Evolutionary conservation across 2,113 vertebrate species (phyloP).

Genomic region (Xiphophorus hellerii): DNA sequence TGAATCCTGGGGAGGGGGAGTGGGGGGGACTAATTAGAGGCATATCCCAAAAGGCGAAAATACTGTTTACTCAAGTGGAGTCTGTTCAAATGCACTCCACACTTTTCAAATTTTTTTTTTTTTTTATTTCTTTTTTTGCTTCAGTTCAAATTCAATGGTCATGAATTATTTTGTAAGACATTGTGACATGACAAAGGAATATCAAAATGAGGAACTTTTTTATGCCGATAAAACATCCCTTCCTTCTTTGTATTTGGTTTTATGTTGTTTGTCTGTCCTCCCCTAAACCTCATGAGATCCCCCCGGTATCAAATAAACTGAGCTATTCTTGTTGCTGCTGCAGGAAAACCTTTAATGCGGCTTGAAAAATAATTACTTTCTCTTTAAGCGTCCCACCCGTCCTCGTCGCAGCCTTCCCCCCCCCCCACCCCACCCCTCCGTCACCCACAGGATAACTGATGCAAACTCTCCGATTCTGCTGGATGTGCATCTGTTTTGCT

Average conservation of each 20-base stretch:
- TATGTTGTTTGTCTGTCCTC: conserved; percentile 37
- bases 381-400: conserved; percentile 54
- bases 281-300: conserved; percentile 23
- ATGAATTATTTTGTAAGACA: neutral
- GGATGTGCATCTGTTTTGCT: conserved; percentile 39
- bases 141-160: neutral
- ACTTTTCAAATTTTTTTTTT: no score
- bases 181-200: neutral
- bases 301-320: conserved; percentile 45
- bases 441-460: conserved; percentile 69
- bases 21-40: neutral
- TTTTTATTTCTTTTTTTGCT: neutral
- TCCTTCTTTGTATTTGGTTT: conserved; percentile 39
- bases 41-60: neutral
- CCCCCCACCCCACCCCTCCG: conserved; percentile 34
- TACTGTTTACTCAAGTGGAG: neutral
- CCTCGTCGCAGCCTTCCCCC: conserved; percentile 49
- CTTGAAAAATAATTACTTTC: conserved; percentile 73
- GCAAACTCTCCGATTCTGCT: conserved; percentile 54
- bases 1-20: neutral
- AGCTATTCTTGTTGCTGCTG: conserved; percentile 47
- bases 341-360: conserved; percentile 45
- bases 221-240: neutral
- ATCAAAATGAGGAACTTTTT: neutral
- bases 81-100: neutral